Evolutionary conservation across 2,888 invertebrate species (phyloP), one percentile per base, ranked within the genome.

Genomic region (Linnaemya tessellans): DNA sequence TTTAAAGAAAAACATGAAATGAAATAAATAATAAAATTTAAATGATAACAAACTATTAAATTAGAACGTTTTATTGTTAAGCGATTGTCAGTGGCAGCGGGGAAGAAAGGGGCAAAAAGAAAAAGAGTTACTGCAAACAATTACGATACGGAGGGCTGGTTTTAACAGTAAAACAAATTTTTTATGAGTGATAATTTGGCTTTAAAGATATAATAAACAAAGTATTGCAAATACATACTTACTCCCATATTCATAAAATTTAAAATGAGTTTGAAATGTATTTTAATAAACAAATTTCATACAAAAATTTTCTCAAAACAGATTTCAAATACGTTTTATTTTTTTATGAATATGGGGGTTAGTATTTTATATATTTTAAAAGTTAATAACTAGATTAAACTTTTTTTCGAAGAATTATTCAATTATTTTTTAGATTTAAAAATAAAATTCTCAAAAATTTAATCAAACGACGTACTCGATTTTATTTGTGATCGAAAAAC

Each of bases 41-140:
- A 35, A 73, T 46, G 22, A 62, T 41, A 64, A 64, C 11, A 35
- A 73, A 64, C 35, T 46, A 46, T 46, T 30, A 56, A 41, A 20
- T 64, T 64, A 56, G 15, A 64, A 54, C 41, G 41, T 46, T 30
- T 46, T 11, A 49, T 67, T 51, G 18, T 46, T 46, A 67, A 73
- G 58, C 18, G 38, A 77, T 71, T 71, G 18, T n/a, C 56, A 62
- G 78, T 79, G 78, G 68, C 70, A 79, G 68, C 58, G 46, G 38
- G 10, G 9, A 68, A 35, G n/a, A 51, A 38, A n/a, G 30, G 58
- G 58, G 0, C 0, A 30, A 30, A 56, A 58, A 58, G 5, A n/a
- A 58, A 56, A 56, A 20, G 58, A n/a, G 41, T 11, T 30, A 30
- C 30, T 64, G 60, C 41, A 49, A 51, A 51, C 5, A 3, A 15